Evolutionary conservation across 2,113 vertebrate genomes (phyloP).

Genomic region (Ahaetulla prasina): DNA sequence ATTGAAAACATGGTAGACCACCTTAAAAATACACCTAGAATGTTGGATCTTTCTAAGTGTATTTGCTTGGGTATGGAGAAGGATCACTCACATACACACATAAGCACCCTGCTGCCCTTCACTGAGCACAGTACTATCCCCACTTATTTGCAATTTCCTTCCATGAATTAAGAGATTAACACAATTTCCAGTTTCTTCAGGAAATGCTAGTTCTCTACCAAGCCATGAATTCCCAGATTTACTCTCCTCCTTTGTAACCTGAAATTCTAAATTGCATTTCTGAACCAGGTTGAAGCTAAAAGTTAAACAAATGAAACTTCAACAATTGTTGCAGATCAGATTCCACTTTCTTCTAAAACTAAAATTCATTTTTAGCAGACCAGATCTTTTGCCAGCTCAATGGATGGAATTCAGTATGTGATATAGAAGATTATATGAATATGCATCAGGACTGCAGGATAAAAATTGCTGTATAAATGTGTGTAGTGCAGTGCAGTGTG

Average conservation of each 20-base stretch:
- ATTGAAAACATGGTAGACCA: neutral
- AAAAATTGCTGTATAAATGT: neutral
- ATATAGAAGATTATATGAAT: neutral
- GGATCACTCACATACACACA: neutral
- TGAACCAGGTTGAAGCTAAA: neutral
- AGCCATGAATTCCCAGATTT: neutral
- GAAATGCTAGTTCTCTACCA: neutral
- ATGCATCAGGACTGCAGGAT: neutral
- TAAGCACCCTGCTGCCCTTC: neutral
- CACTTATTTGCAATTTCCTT: neutral
- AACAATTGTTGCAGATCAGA: neutral
- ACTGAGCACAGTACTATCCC: neutral
- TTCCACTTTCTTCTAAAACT: neutral
- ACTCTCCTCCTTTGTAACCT: neutral
- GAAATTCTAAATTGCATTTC: neutral
- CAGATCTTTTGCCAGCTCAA: neutral
- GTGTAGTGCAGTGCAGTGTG: neutral
- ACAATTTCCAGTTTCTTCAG: neutral
- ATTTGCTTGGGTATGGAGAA: neutral
- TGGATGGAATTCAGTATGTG: neutral
- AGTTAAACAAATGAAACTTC: neutral
- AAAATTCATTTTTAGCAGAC: neutral
- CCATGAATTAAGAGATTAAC: neutral
- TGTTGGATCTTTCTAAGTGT: neutral
- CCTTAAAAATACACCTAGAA: neutral